Conservation (phyloP, 2,797 vertebrate species). For the Cyclura pinguis region DNA sequence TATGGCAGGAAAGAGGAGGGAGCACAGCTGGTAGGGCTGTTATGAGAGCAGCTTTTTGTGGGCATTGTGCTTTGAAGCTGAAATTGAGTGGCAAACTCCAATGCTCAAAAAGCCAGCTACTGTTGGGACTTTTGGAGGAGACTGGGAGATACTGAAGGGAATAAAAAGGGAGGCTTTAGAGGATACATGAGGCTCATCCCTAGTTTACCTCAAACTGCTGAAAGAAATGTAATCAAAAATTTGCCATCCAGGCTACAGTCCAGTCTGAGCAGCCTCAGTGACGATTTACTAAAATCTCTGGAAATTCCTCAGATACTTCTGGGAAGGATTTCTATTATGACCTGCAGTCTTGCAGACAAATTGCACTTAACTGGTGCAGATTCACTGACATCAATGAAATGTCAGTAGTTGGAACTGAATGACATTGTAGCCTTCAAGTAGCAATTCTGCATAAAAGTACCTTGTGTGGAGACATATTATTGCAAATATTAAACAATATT, state of each 20-base stretch:
- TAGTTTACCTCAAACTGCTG: too few species aligned
- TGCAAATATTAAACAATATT: constrained; percentile 39
- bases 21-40: too few species aligned
- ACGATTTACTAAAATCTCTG: not conserved
- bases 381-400: not conserved
- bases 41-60: too few species aligned
- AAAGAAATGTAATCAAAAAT: not conserved
- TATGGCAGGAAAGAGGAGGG: too few species aligned
- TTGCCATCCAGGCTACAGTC: not conserved
- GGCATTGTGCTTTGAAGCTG: too few species aligned
- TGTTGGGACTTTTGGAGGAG: too few species aligned
- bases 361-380: not conserved
- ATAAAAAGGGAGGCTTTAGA: too few species aligned
- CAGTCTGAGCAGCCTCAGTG: not conserved
- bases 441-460: not conserved
- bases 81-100: too few species aligned
- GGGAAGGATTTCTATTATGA: not conserved
- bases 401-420: not conserved
- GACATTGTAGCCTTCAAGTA: not conserved
- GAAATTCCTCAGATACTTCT: not conserved
- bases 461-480: not conserved
- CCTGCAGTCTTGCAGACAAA: not conserved
- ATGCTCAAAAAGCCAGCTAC: too few species aligned
- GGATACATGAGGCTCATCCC: too few species aligned
- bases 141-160: too few species aligned